Conservation (phyloP, 1,140 invertebrate genomes). For the Drosophila aff. region DNA sequence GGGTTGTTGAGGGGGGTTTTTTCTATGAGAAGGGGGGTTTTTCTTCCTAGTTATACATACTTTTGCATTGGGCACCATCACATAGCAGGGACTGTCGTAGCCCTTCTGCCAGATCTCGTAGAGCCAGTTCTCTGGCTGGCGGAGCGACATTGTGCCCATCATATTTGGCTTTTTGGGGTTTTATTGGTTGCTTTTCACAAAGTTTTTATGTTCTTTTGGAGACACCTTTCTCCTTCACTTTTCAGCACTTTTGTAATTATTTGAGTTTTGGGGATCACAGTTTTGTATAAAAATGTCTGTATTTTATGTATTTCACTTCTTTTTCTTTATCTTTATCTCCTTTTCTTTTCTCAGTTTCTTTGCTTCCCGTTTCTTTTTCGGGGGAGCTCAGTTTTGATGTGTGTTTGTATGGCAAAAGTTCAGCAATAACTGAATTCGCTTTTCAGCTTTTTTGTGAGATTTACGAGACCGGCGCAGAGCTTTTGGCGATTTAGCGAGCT, state of each 20-base stretch:
- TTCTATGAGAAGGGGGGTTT: background rate
- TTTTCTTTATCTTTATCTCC: conserved; percentile 1
- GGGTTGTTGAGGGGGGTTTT: conserved; percentile 5
- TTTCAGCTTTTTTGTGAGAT: conserved; percentile 59
- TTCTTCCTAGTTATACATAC: conserved; percentile 85
- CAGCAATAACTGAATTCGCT: conserved; percentile 78
- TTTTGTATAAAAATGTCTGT: conserved; percentile 20
- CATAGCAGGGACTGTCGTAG: conserved; percentile 87
- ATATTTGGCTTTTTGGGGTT: conserved; percentile 58
- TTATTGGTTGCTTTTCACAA: conserved; percentile 12
- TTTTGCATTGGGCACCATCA: conserved; percentile 88
- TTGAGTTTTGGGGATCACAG: conserved; percentile 36
- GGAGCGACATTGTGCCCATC: conserved; percentile 84
- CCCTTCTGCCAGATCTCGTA: conserved; percentile 88
- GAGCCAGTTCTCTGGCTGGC: conserved; percentile 86
- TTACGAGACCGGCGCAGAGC: conserved; percentile 80
- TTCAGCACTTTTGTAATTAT: conserved; percentile 28
- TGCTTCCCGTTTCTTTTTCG: conserved; percentile 13
- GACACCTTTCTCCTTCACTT: conserved; percentile 20
- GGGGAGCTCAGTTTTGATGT: conserved; percentile 21
- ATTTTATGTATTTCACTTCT: conserved; percentile 44
- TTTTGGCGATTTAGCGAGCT: conserved; percentile 59
- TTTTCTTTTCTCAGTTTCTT: conserved; percentile 16
- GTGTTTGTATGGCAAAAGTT: conserved; percentile 77
- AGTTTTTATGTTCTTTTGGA: conserved; percentile 30